Evolutionary conservation across 1,140 invertebrate genomes (phyloP), one percentile per base, ranked within the genome.

Genomic region (Heliconius himera): DNA sequence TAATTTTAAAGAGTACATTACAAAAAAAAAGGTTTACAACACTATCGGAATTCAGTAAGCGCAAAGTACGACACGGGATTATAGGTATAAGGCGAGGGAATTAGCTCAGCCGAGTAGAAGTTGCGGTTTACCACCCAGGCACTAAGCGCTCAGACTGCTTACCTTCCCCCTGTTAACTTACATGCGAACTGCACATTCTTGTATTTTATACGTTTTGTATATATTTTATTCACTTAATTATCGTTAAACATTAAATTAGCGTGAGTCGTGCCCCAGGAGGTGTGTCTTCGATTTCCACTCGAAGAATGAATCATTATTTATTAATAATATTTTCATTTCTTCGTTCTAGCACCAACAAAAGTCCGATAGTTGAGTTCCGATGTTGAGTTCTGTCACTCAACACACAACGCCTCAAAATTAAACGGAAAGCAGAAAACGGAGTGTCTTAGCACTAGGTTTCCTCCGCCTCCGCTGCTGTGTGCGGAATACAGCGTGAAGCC

Each of bases 111-210:
- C 76, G 84, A 89, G 87, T 90, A 84, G 86, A 83, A 84, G 83
- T 85, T 91, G 90, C 76, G 90, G 91, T 90, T 90, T 88, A 85
- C 89, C 89, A 91, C 90, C 90, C 90, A 87, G 78, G 86, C 77
- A 76, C 88, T 78, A 79, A 80, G 75, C 70, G 29, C 78, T 73
- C 78, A 70, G 56, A 73, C 71, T 78, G 76, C 76, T 77, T 78
- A 71, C 70, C 70, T 6, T 71, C 70, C 70, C 70, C 70, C 70
- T 33, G 29, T 71, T 71, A 36, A 38, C 60, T 66, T 66, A 66
- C 60, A 66, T 66, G 60, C 60, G 60, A 66, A 26, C 22, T 66
- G 60, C 60, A 66, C 60, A 66, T 66, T 66, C 60, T 66, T 66
- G 60, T 66, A 26, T 22, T 66, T 26, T 26, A 66, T 46, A 66